Percentiles rank a stretch among this genome's conserved stretches.
Conservation (phyloP, 2,113 vertebrate species). For the Cheirogaleus medius region DNA sequence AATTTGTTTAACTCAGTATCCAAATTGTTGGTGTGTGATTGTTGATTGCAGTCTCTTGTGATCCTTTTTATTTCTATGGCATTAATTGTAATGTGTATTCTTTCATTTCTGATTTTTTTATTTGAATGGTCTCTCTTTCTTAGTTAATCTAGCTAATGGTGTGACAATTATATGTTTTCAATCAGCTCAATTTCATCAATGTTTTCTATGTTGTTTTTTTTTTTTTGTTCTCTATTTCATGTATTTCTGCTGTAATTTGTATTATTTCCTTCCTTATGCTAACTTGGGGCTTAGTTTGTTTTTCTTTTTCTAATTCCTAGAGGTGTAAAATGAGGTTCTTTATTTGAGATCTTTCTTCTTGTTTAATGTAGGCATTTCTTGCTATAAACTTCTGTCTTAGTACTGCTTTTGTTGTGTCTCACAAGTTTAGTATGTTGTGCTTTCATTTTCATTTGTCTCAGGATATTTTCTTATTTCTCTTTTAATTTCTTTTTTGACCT, state of each 20-base stretch:
- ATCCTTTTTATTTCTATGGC: neutral
- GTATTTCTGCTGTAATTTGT: neutral
- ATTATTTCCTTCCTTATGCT: neutral
- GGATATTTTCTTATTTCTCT: neutral
- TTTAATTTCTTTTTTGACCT: neutral
- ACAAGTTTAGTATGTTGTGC: neutral
- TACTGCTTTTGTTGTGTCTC: neutral
- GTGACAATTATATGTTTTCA: neutral
- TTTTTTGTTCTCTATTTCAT: neutral
- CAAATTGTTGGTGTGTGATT: neutral
- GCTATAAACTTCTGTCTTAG: neutral
- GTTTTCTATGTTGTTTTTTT: neutral
- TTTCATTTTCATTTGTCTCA: neutral
- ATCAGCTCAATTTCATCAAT: neutral
- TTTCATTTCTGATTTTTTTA: neutral
- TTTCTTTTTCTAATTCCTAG: neutral
- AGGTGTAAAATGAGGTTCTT: neutral
- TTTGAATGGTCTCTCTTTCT: neutral
- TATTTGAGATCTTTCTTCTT: neutral
- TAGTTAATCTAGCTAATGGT: neutral
- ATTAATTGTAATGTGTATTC: neutral
- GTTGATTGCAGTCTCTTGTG: neutral
- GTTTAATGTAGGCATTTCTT: neutral
- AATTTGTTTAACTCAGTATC: neutral
- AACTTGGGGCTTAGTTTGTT: neutral